Evolutionary conservation across 2,113 vertebrate genomes (phyloP).

Genomic region (Eurystomus gularis): DNA sequence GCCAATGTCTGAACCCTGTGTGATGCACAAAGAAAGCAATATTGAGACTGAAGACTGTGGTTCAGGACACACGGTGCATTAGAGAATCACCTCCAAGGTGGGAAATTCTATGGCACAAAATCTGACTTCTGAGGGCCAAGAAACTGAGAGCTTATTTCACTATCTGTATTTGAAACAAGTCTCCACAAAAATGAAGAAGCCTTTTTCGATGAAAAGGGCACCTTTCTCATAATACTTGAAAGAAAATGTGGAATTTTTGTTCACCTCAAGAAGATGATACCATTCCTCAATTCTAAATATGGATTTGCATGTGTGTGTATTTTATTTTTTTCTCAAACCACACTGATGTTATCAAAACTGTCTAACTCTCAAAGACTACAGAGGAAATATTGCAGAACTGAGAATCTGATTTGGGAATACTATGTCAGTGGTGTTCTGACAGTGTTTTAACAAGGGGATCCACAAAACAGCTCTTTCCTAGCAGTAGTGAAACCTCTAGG

Average conservation of each 20-base stretch:
- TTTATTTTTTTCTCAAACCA: background rate
- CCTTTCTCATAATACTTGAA: constrained; percentile 11
- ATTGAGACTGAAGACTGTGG: background rate
- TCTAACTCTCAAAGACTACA: background rate
- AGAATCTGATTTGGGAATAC: constrained; percentile 18
- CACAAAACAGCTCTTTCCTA: background rate
- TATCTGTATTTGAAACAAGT: background rate
- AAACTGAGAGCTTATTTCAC: background rate
- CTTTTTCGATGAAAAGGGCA: constrained; percentile 24
- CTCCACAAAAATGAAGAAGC: background rate
- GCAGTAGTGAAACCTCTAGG: constrained; percentile 6
- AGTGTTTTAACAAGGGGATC: constrained; percentile 1
- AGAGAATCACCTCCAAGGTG: background rate
- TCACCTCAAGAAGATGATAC: background rate
- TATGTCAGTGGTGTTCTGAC: constrained; percentile 9
- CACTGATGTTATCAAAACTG: background rate
- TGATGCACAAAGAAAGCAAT: background rate
- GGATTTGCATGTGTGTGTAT: background rate
- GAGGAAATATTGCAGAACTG: constrained; percentile 45
- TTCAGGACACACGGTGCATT: background rate
- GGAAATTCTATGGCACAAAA: background rate
- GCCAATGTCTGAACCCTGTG: background rate
- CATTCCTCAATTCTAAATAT: background rate
- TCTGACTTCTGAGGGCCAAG: background rate
- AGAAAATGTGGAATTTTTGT: constrained; percentile 14